Percentiles rank a stretch among this genome's conserved stretches.
These are phyloP conservation scores for Pristionchus mayeri DNA, from an alignment of 2,888 invertebrate species.

Conservation along the genomic window DNA sequence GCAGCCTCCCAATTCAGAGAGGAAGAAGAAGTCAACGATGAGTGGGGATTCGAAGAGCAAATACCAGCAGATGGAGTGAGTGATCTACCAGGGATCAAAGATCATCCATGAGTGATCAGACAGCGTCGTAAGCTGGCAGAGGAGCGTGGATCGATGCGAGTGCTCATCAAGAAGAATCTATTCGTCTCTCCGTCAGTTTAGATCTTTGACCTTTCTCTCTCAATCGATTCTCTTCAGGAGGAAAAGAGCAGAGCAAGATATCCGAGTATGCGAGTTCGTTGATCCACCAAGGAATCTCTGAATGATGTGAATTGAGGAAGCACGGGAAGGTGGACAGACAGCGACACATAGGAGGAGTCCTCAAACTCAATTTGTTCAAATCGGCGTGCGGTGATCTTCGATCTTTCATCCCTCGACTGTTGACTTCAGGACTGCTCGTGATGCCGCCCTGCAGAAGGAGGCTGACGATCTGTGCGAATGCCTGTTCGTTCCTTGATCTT, in stretches of 20 bases:
- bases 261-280: constrained; percentile 19
- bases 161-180: constrained; percentile 37
- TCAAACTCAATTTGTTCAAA: constrained; percentile 39
- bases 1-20: constrained; percentile 8
- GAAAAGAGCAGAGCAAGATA: constrained; percentile 18
- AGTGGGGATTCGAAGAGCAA: constrained; percentile 9
- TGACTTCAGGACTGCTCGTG: constrained; percentile 30
- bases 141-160: constrained; percentile 26
- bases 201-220: background rate
- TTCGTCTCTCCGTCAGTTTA: constrained; percentile 15
- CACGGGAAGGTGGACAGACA: constrained; percentile 29
- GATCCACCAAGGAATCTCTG: background rate
- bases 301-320: background rate
- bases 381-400: background rate
- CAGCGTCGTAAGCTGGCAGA: constrained; percentile 26
- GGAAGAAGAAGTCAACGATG: background rate
- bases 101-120: background rate
- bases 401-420: background rate
- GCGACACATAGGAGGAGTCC: background rate
- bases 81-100: background rate
- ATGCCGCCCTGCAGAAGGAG: background rate
- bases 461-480: constrained; percentile 26
- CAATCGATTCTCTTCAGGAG: background rate
- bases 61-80: constrained; percentile 19
- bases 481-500: background rate